Base-by-base conservation (phyloP, 2,888 invertebrate species). In the Mellilla xanthometata region DNA sequence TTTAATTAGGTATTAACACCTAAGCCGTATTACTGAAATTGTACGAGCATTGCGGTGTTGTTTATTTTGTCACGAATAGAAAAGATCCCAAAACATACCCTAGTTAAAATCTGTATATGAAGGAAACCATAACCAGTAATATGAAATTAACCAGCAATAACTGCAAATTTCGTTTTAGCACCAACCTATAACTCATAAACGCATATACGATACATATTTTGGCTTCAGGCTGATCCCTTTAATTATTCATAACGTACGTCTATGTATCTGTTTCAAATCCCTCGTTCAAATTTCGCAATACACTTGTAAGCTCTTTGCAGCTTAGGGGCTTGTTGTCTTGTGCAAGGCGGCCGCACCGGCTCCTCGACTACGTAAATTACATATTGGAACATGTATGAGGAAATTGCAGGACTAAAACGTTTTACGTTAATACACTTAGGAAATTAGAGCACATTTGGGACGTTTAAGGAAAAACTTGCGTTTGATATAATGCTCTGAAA, bases 321-420 rank as follows among this genome's bases (percentile, higher is more conserved):
- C 77, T 84, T 76, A 74, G 72, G 72, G 76, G 76, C 78, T 75
- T 68, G 72, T 67, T 65, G 62, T 60, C 75, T 81, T 80, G 68
- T 76, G 82, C 79, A 85, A 84, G 81, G 61, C 62, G 59, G 58
- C 61, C 61, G 60, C 58, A 38, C 36, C 29, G 36, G 31, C 47
- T 31, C 12, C 46, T 26, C 23, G 28, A 23, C 30, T 36, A 29
- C 28, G 47, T 39, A 48, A 48, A 48, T 81, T 81, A 75, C 70
- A 66, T 60, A 65, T 68, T 68, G 60, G 66, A 68, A 68, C 72
- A 71, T 68, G 65, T 67, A 67, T 76, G 77, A 65, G 68, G 74
- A 77, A 76, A 77, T 66, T 48, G 34, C 38, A 46, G 36, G 35
- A 54, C 39, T 30, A 32, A 27, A 30, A 26, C 26, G 13, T 19